A percentile compares a stretch with the other conserved stretches of the same genome.
Evolutionary conservation across 2,797 vertebrate species (phyloP).

Genomic region (Alca torda): DNA sequence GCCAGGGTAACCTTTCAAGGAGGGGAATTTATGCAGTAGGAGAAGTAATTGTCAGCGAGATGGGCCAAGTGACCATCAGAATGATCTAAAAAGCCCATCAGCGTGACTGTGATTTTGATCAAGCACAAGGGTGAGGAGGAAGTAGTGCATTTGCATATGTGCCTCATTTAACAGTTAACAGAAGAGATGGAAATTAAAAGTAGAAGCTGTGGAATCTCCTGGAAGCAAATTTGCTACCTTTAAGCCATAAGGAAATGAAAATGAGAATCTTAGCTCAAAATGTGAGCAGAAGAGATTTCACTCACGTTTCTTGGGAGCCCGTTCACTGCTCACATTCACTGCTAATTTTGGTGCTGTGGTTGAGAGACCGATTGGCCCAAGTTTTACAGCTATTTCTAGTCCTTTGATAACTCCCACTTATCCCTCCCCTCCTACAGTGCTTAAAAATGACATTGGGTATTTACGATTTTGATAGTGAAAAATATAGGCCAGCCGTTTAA

Average conservation of each 20-base stretch:
- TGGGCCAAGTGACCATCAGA: background rate
- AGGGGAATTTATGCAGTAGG: background rate
- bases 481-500: background rate
- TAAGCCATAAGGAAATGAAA: background rate
- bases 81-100: background rate
- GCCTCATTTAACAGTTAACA: background rate
- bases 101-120: background rate
- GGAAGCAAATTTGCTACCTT: background rate
- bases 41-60: background rate
- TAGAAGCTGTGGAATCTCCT: background rate
- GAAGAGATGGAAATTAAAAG: background rate
- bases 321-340: background rate
- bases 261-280: background rate
- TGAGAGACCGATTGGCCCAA: background rate
- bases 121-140: background rate
- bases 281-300: background rate
- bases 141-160: background rate
- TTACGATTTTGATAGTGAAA: background rate
- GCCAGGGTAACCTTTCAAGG: background rate
- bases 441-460: background rate
- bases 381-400: background rate
- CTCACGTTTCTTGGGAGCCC: accelerated
- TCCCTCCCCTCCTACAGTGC: background rate
- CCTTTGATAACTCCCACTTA: background rate
- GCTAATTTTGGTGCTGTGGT: background rate